Conservation (phyloP, 2,797 vertebrate species). For the Clarias platycephalus region DNA sequence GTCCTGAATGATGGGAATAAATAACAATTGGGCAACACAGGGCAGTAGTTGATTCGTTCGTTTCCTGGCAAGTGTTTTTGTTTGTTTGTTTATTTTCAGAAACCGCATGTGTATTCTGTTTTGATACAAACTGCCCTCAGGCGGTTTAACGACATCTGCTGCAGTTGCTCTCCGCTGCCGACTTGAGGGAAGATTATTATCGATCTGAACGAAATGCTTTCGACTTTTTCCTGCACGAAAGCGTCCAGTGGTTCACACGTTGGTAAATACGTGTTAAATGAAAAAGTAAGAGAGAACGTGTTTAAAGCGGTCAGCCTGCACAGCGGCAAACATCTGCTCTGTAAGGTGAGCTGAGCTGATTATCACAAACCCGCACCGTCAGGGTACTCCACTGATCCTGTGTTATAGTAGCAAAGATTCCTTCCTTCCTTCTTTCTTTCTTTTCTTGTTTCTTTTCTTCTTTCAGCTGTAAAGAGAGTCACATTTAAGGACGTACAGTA, state of each 20-base stretch:
- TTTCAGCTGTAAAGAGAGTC: background rate
- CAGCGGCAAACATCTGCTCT: slow-evolving; percentile 80
- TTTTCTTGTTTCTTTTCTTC: slow-evolving; percentile 11
- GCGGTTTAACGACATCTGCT: slow-evolving; percentile 6
- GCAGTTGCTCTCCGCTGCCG: background rate
- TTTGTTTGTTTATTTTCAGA: background rate
- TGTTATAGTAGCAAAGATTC: background rate
- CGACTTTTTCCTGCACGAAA: background rate
- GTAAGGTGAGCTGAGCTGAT: slow-evolving; percentile 70
- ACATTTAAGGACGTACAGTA: background rate
- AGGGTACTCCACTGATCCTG: background rate
- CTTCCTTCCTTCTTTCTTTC: background rate
- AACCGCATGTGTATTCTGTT: background rate
- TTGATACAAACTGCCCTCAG: background rate
- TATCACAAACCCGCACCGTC: background rate
- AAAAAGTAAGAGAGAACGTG: slow-evolving; percentile 81
- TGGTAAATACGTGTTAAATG: slow-evolving; percentile 82
- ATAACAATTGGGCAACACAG: background rate
- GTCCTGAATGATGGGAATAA: too few relatives aligned
- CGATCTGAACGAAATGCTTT: background rate
- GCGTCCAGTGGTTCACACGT: background rate
- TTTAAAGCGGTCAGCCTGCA: slow-evolving; percentile 81
- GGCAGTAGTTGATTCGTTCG: background rate
- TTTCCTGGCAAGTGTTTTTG: background rate
- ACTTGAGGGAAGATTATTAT: background rate